Evolutionary conservation across 2,888 invertebrate species (phyloP).

Genomic region (Notodonta dromedarius): DNA sequence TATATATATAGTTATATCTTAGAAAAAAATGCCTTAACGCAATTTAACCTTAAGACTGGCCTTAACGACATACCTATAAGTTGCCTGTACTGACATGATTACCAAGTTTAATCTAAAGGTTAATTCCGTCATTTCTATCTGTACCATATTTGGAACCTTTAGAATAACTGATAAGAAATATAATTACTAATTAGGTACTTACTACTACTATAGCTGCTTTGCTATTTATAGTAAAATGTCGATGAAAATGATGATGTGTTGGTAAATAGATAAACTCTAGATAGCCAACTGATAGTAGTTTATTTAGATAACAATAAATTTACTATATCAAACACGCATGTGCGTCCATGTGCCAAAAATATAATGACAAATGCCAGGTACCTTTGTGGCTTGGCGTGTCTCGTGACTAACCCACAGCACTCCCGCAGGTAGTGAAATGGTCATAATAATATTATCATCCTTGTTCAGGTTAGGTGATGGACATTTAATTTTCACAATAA

Average conservation of each 20-base stretch:
- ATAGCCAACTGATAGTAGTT: no score
- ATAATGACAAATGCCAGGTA: constrained; percentile 12
- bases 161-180: not conserved
- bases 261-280: no score
- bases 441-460: constrained; percentile 42
- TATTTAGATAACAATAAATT: no score
- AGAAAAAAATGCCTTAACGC: constrained; percentile 17
- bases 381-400: constrained; percentile 26
- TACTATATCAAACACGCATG: constrained; percentile 27
- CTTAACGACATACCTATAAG: constrained; percentile 31
- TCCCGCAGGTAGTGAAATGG: constrained; percentile 58
- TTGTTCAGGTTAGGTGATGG: constrained; percentile 20
- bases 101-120: constrained; percentile 49
- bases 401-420: constrained; percentile 55
- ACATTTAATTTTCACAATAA: constrained; percentile 16
- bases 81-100: constrained; percentile 42
- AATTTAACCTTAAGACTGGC: constrained; percentile 52
- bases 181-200: no score
- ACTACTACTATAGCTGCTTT: no score
- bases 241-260: no score
- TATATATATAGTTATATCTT: not conserved
- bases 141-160: constrained; percentile 37
- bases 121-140: constrained; percentile 45
- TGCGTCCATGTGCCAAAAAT: constrained; percentile 22
- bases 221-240: no score